Percentiles rank a stretch among this genome's conserved stretches.
phyloP scores from a whole-genome alignment of 2,113 vertebrate genomes.

The Pygoscelis adeliae region DNA sequence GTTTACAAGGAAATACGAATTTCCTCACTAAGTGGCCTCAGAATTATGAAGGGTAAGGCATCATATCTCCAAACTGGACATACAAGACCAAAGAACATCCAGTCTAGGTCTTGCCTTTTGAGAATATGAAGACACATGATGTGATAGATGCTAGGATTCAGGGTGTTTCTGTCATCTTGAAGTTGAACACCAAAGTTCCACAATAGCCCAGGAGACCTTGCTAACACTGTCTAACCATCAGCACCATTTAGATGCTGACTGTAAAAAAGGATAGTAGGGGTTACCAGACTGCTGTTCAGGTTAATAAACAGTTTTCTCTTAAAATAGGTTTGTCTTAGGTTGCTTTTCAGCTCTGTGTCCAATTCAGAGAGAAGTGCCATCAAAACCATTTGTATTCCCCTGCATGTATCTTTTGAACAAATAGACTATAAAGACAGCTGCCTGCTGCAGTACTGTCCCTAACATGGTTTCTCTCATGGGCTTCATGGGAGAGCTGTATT shows the following conservation, averaged over 20 bases:
- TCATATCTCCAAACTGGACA: accelerated
- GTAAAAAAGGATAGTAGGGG: not conserved
- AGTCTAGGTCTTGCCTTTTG: not conserved
- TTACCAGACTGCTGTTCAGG: not conserved
- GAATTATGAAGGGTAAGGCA: no score
- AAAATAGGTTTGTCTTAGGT: not conserved
- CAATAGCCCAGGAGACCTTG: not conserved
- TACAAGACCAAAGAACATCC: not conserved
- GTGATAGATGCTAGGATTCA: not conserved
- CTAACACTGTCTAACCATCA: not conserved
- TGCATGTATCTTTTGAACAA: not conserved
- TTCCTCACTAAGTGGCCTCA: not conserved
- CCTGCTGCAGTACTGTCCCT: not conserved
- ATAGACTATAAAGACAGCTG: not conserved
- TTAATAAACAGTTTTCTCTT: not conserved
- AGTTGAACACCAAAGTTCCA: not conserved
- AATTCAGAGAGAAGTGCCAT: not conserved
- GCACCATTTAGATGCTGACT: not conserved
- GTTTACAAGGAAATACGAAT: not conserved
- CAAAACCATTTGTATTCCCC: not conserved
- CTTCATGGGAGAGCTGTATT: not conserved
- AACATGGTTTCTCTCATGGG: not conserved
- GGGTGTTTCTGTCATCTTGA: not conserved
- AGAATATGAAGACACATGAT: not conserved
- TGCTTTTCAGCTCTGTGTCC: not conserved